Base-by-base conservation (phyloP, 2,113 vertebrate species). In the Oryzias melastigma region DNA sequence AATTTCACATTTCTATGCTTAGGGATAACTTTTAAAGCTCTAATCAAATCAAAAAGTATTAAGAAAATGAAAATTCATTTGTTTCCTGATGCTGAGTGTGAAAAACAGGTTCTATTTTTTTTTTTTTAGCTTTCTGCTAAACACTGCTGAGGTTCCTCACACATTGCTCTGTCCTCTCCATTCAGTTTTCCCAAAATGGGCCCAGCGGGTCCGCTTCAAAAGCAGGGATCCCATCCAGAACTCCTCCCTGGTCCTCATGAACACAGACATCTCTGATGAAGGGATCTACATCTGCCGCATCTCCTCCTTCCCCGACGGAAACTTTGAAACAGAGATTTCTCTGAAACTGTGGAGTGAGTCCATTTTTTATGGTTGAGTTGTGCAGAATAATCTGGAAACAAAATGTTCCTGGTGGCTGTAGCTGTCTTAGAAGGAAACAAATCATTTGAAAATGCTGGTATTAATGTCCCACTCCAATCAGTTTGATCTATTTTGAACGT, bases 321-420 rank as follows among this genome's bases (percentile, higher is more conserved):
- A 64, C 77, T 85, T 91, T 52, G 88, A 90, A 0, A 55, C 0
- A 0, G 10, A 56, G 44, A 24, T 91, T 59, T 77, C 63, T 1
- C 81, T 92, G 72, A 61, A 47, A 12, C 87, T 91, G 20, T 80
- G 88, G 87, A 90, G 91, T 91, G 76, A 91, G 91, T 89, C 1
- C 18, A 16, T 56, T 0, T n/a, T 20, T 6, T 53, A 3, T 22
- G 3, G 3, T 35, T 46, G n/a, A 43, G 15, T 35, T 35, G n/a
- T 42, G 45, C 7, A 61, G 1, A 52, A 24, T 13, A 22, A 19
- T 24, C 18, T 4, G 51, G 5, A 35, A 25, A 2, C 14, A 43
- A 16, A 16, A 4, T 43, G 13, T 14, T 43, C 12, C 42, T 43
- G 45, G 3, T n/a, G 15, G 1, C 5, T 17, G 14, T 17, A 45